These are phyloP conservation scores for Apodemus speciosus DNA, from an alignment of 2,113 vertebrate genomes.

Conservation along the genomic window DNA sequence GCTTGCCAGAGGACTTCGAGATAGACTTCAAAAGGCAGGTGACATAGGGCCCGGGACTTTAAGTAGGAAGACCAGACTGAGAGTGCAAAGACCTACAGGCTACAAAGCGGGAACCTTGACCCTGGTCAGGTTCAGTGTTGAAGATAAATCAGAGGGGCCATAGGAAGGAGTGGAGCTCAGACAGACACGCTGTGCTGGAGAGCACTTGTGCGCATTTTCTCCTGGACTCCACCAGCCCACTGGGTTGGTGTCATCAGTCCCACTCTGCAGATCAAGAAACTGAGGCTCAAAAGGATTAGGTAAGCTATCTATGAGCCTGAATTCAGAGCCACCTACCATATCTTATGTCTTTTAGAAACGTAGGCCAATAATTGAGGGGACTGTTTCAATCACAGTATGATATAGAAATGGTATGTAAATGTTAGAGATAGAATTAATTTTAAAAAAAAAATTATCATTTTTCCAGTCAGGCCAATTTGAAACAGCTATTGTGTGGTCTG, in stretches of 20 bases:
- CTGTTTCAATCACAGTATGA: not conserved
- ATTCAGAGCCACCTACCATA: not conserved
- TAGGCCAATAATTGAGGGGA: not conserved
- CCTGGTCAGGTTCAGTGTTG: not conserved
- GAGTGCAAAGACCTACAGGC: not conserved
- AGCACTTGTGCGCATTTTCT: not conserved
- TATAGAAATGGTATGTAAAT: not conserved
- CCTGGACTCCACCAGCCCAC: not conserved
- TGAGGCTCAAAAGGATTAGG: not conserved
- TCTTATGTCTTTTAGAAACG: not conserved
- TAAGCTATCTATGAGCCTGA: not conserved
- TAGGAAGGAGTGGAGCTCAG: not conserved
- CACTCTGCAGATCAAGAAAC: slow-evolving; percentile 33
- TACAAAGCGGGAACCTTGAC: not conserved
- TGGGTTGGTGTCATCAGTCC: not conserved
- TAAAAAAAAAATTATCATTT: too few relatives aligned
- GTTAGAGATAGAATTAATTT: not conserved
- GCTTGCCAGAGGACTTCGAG: not conserved
- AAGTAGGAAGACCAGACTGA: not conserved
- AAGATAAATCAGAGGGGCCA: not conserved
- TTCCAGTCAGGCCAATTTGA: not conserved
- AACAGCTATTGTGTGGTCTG: not conserved
- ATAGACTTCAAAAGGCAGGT: not conserved
- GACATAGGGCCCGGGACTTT: not conserved
- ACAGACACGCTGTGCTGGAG: not conserved